Evolutionary conservation across 92 coral and sea anemone species (phyloP).

Genomic region (Zoanthus sansibaricus): DNA sequence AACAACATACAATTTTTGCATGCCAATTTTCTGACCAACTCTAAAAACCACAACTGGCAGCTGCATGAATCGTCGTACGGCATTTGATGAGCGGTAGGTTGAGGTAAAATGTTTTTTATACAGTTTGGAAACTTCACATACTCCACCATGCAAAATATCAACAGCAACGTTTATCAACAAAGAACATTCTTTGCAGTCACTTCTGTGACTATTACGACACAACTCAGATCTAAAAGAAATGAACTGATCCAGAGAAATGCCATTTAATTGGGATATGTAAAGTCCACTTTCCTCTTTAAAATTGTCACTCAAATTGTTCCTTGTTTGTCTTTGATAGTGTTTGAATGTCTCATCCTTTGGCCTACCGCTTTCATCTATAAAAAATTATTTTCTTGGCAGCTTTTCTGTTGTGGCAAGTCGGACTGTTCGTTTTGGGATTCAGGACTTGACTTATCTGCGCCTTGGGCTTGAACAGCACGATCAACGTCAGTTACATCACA

Average conservation of each 20-base stretch:
- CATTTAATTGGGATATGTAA: conserved; percentile 45
- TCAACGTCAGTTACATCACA: conserved; percentile 15
- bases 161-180: conserved; percentile 58
- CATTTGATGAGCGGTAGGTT: conserved; percentile 65
- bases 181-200: conserved; percentile 61
- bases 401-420: conserved; percentile 48
- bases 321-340: conserved; percentile 13
- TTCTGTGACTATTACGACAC: conserved; percentile 45
- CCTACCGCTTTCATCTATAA: conserved; percentile 36
- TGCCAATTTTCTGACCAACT: conserved; percentile 48
- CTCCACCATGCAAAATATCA: conserved; percentile 60
- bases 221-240: conserved; percentile 56
- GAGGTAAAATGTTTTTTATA: conserved; percentile 66
- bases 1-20: conserved; percentile 65
- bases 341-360: conserved; percentile 26
- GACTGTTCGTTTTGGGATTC: conserved; percentile 37
- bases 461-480: conserved; percentile 17
- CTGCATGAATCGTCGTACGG: conserved; percentile 66
- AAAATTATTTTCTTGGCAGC: conserved; percentile 27
- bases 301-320: conserved; percentile 54
- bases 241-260: conserved; percentile 61
- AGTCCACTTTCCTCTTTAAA: conserved; percentile 56
- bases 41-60: conserved; percentile 69
- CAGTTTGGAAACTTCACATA: conserved; percentile 67
- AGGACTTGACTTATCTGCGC: conserved; percentile 20